Conservation (phyloP, 2,797 vertebrate genomes). For the Heterohyrax brucei region DNA sequence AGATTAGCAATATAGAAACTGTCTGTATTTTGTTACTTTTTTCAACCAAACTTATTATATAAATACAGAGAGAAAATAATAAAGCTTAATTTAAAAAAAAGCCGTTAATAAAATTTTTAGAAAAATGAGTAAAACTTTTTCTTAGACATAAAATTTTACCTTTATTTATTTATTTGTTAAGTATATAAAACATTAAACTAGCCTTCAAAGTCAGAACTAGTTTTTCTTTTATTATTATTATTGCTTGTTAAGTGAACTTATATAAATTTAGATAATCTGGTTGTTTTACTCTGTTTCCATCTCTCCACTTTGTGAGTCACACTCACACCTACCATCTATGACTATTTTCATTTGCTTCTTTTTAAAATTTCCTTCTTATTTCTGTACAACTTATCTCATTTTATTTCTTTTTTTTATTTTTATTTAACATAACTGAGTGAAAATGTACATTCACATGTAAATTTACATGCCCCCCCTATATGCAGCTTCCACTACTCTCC, state of each 20-base stretch:
- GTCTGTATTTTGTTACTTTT: constrained; percentile 56
- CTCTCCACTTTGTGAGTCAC: background rate
- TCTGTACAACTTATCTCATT: background rate
- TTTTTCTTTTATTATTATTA: no score
- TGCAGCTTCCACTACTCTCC: no score
- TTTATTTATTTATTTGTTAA: background rate
- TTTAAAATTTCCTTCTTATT: background rate
- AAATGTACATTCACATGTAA: no score
- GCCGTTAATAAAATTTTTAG: background rate
- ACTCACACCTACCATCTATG: background rate
- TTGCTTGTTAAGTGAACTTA: background rate
- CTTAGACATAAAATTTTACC: background rate
- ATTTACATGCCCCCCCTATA: no score
- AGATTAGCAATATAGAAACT: constrained; percentile 51
- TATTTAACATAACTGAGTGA: no score
- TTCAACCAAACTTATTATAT: background rate
- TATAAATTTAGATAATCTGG: background rate
- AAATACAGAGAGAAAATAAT: background rate
- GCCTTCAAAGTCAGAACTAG: background rate
- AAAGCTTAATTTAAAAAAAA: background rate
- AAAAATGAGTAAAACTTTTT: background rate
- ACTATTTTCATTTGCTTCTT: background rate
- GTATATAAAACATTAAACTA: background rate
- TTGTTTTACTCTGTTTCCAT: background rate
- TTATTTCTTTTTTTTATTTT: background rate